Evolutionary conservation across 2,797 vertebrate genomes (phyloP), one percentile per base, ranked within the genome.

Genomic region (Taenioides sp.): DNA sequence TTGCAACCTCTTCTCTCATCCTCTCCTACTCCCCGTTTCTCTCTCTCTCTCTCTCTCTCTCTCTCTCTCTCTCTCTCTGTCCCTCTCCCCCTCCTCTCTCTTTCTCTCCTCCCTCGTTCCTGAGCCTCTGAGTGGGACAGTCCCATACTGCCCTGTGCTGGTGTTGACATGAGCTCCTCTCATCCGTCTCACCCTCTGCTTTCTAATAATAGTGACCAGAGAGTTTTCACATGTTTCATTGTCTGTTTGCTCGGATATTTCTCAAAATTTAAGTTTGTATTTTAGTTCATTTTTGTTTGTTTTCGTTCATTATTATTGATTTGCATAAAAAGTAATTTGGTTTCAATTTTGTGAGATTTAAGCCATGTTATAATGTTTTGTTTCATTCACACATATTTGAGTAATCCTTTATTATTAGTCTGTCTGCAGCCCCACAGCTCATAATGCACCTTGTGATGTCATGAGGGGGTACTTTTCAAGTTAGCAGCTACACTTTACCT

Each of bases 61-160:
- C 4, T 25, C 4, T 52, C 18, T 7, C 2, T 5, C 50, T 9
- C n/a, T 18, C 5, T 54, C 17, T 11, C 55, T 25, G 1, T 9
- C 20, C 7, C 50, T n/a, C 50, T 50, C 49, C 0, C 18, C 17
- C 50, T 52, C 50, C 34, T 37, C 34, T 37, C 34, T 37, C 34
- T 10, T 10, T 37, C 9, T 10, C 34, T 37, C 34, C 34, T 37
- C 34, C 9, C 34, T 37, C 34, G 34, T 9, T 34, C 61, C 72
- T 23, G 67, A 50, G 54, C 72, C 65, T 50, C 74, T 73, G 5
- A 5, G 62, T 22, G 72, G 77, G 75, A 65, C 64, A 73, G 81
- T 79, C 70, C 73, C 40, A 23, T 5, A n/a, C 61, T 40, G 34
- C 37, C 20, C 63, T 37, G 31, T 63, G 37, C 14, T 23, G 49